A percentile compares a stretch with the other conserved stretches of the same genome.
These are phyloP conservation scores for Liparis tanakae DNA, from an alignment of 2,797 vertebrate genomes.

Conservation along the genomic window DNA sequence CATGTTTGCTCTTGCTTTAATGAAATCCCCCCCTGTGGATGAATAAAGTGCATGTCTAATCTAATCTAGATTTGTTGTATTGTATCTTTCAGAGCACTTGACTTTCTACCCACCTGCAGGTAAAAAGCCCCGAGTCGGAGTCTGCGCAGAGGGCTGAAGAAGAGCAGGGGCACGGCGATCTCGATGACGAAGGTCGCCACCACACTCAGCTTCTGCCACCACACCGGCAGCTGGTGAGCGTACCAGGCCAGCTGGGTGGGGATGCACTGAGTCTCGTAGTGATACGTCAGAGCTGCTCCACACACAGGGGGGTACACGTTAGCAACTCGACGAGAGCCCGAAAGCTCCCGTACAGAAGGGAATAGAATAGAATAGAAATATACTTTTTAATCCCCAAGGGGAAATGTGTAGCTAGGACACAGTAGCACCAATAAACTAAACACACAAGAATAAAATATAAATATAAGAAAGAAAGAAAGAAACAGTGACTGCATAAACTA, in stretches of 20 bases:
- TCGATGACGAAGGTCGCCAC: slow-evolving; percentile 89
- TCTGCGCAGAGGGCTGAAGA: slow-evolving; percentile 90
- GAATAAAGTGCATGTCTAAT: too few relatives aligned
- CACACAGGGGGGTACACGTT: neutral
- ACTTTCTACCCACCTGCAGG: slow-evolving; percentile 83
- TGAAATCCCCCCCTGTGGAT: too few relatives aligned
- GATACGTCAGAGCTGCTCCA: slow-evolving; percentile 78
- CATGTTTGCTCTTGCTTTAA: too few relatives aligned
- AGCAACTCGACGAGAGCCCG: neutral
- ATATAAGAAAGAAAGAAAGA: too few relatives aligned
- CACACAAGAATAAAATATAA: too few relatives aligned
- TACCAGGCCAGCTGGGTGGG: slow-evolving; percentile 91
- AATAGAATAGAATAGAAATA: too few relatives aligned
- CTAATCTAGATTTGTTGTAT: neutral
- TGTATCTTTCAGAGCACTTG: neutral
- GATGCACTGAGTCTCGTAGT: slow-evolving; percentile 96
- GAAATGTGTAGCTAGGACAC: too few relatives aligned
- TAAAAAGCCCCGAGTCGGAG: slow-evolving; percentile 90
- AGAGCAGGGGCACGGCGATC: slow-evolving; percentile 86
- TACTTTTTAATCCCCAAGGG: too few relatives aligned
- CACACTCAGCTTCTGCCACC: slow-evolving; percentile 92
- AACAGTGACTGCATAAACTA: too few relatives aligned
- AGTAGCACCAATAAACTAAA: too few relatives aligned
- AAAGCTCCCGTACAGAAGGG: neutral
- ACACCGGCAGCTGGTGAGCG: slow-evolving; percentile 91